Evolutionary conservation across 2,888 invertebrate genomes (phyloP), one percentile per base, ranked within the genome.

Genomic region (Zelleria hepariella): DNA sequence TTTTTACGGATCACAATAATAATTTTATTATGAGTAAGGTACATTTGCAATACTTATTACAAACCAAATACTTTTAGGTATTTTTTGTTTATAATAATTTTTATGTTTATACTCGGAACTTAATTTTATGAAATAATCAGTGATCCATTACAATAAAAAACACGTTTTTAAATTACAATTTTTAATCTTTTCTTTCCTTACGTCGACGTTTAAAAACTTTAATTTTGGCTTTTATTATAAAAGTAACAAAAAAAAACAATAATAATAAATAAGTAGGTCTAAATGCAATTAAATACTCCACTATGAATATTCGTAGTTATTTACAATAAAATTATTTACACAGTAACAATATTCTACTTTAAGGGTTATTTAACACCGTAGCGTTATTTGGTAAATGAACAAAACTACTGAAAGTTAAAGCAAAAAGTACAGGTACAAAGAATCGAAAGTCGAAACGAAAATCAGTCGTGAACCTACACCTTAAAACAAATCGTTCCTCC

Each of bases 151-250:
- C n/a, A 42, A 42, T 42, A 42, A 10, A 42, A 42, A 42, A 15
- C 32, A 15, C 32, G 32, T 42, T 42, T 42, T 42, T 15, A 42
- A 10, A 15, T 15, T 10, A 15, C n/a, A n/a, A 42, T 15, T 42
- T 10, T 42, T 42, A 10, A 42, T 42, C 10, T 42, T 42, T 42
- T 42, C 32, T 42, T 4, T 42, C 32, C 15, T n/a, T n/a, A n/a
- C 32, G 15, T 42, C 15, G 32, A 42, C 32, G 32, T 42, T 24
- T 4, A 25, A 24, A 7, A 53, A 64, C 65, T 66, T 68, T 62
- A 68, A 68, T 74, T n/a, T 75, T 75, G 67, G 70, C 67, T 64
- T 73, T 71, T 70, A 2, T 15, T 66, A 66, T 61, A 52, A 59
- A 58, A 59, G 60, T 48, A 59, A 48, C 10, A 18, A 49, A 25